Percentiles rank a stretch among this genome's conserved stretches.
These are phyloP conservation scores for Scaptomyza tumidula DNA, from an alignment of 2,888 invertebrate species.

Conservation along the genomic window DNA sequence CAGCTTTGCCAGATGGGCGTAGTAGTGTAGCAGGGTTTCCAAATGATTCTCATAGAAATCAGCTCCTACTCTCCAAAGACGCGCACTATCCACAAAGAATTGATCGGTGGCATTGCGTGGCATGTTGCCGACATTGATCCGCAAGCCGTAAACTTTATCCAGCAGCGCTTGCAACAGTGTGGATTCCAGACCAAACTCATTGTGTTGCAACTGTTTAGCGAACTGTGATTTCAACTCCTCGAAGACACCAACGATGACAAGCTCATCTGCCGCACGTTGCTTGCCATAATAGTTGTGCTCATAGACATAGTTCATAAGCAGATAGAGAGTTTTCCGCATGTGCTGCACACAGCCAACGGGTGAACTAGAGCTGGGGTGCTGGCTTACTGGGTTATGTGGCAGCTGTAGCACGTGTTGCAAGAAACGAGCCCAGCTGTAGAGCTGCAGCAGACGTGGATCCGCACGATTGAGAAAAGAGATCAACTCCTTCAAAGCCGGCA, in stretches of 20 bases:
- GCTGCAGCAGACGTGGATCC: slow-evolving; percentile 50
- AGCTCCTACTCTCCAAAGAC: slow-evolving; percentile 52
- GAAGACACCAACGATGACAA: slow-evolving; percentile 66
- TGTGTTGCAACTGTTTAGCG: slow-evolving; percentile 46
- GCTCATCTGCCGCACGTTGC: slow-evolving; percentile 60
- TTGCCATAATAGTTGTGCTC: slow-evolving; percentile 61
- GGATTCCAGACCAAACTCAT: slow-evolving; percentile 59
- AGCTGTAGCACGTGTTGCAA: slow-evolving; percentile 63
- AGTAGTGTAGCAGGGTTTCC: slow-evolving; percentile 64
- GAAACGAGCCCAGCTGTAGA: slow-evolving; percentile 72
- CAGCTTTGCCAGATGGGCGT: slow-evolving; percentile 49
- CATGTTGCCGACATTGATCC: slow-evolving; percentile 77
- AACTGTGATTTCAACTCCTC: slow-evolving; percentile 66
- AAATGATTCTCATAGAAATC: slow-evolving; percentile 77
- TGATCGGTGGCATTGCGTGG: slow-evolving; percentile 58
- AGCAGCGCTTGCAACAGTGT: slow-evolving; percentile 56
- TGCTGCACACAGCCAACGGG: slow-evolving; percentile 65
- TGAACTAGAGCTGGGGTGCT: background rate
- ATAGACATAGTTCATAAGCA: slow-evolving; percentile 77
- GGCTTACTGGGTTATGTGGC: slow-evolving; percentile 62
- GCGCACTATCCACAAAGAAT: slow-evolving; percentile 59
- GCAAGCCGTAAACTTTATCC: slow-evolving; percentile 60
- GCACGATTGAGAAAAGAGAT: slow-evolving; percentile 55
- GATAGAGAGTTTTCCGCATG: slow-evolving; percentile 74
- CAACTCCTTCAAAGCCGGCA: slow-evolving; percentile 46